These are phyloP conservation scores for Calliphora vomitoria DNA, from an alignment of 2,888 invertebrate species.

Conservation along the genomic window DNA sequence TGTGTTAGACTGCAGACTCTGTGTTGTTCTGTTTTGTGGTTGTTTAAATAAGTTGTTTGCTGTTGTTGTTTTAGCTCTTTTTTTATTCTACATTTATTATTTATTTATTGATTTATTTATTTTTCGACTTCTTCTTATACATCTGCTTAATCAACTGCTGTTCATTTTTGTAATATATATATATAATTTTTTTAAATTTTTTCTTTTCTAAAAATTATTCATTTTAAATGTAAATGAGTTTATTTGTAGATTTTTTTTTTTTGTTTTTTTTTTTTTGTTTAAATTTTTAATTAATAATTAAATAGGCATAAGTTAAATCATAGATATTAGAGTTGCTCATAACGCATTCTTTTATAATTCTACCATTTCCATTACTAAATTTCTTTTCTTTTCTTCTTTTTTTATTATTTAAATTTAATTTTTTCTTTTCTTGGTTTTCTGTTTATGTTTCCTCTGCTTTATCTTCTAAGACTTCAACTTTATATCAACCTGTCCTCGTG, in stretches of 20 bases:
- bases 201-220: conserved; percentile 71
- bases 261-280: no score
- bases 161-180: conserved; percentile 53
- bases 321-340: conserved; percentile 68
- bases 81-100: conserved; percentile 76
- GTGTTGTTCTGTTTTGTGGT: conserved; percentile 23
- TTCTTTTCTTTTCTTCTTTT: background rate
- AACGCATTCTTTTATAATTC: conserved; percentile 52
- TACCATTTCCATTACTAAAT: conserved; percentile 52
- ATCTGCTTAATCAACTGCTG: conserved; percentile 48
- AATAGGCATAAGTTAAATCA: conserved; percentile 74
- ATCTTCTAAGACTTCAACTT: conserved; percentile 6
- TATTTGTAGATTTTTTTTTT: conserved; percentile 73
- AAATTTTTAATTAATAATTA: conserved; percentile 72
- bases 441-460: background rate
- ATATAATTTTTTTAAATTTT: conserved; percentile 47
- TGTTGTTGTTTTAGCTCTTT: conserved; percentile 71
- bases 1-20: conserved; percentile 63
- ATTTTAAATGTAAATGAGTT: conserved; percentile 73
- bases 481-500: conserved; percentile 34
- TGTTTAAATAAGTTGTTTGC: conserved; percentile 60
- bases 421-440: conserved; percentile 23
- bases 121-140: conserved; percentile 53
- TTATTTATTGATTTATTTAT: conserved; percentile 66
- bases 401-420: background rate